Conservation (phyloP, 2,113 vertebrate genomes). For the Pollachius pollachius region DNA sequence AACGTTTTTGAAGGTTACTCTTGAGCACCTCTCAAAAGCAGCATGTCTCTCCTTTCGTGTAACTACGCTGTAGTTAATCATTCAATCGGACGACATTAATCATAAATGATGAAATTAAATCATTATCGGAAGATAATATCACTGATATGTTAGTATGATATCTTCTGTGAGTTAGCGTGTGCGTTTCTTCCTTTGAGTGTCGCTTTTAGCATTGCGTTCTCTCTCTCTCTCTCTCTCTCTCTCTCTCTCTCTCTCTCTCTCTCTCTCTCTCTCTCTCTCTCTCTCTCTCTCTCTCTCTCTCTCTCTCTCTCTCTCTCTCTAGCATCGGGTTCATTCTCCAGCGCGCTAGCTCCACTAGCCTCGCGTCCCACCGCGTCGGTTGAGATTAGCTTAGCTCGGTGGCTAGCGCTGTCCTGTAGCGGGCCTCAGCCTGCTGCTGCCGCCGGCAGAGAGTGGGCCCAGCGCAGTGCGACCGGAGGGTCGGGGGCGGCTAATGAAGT, state of each 20-base stretch:
- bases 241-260: no score
- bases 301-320: no score
- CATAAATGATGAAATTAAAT: neutral
- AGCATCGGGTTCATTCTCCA: no score
- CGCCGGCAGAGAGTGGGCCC: constrained; percentile 3
- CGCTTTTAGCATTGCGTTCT: no score
- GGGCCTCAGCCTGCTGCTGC: constrained; percentile 36
- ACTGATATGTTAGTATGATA: no score
- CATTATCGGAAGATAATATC: no score
- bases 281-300: no score
- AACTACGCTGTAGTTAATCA: neutral
- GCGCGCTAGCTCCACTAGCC: no score
- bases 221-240: no score
- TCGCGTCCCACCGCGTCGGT: neutral
- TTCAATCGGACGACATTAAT: neutral
- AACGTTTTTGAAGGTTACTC: constrained; percentile 26
- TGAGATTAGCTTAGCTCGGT: neutral
- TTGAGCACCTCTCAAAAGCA: constrained; percentile 2
- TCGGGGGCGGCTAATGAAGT: constrained; percentile 86
- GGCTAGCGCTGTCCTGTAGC: neutral
- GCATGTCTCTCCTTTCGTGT: no score
- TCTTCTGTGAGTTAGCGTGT: neutral
- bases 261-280: no score
- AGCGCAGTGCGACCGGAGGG: constrained; percentile 46
- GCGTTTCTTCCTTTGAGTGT: neutral